phyloP scores from a whole-genome alignment of 2,888 invertebrate genomes.

The Tridacna gigas region DNA sequence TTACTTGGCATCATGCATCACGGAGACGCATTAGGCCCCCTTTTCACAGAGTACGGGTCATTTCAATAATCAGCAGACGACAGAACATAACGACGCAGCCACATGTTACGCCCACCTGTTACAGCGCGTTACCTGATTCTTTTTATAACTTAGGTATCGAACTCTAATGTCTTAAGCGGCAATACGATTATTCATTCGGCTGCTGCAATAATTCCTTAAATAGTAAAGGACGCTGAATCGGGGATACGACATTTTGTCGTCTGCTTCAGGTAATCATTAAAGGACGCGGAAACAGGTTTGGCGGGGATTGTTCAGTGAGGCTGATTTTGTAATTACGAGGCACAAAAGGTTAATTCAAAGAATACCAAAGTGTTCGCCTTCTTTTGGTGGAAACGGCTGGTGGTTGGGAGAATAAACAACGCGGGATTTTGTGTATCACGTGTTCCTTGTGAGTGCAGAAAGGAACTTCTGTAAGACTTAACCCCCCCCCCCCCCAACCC shows the following conservation, averaged over 20 bases:
- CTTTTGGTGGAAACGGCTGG: conserved; percentile 14
- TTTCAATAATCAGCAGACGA: no score
- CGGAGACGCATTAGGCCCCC: no score
- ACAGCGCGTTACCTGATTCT: conserved; percentile 1
- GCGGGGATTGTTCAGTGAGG: neutral
- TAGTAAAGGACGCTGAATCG: conserved; percentile 6
- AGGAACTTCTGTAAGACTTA: no score
- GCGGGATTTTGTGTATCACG: neutral
- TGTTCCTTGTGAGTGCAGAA: no score
- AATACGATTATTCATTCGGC: conserved; percentile 12
- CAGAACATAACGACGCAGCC: neutral
- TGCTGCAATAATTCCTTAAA: conserved; percentile 18
- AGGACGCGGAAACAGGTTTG: conserved; percentile 3
- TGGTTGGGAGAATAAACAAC: conserved; percentile 2
- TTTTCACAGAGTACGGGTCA: no score
- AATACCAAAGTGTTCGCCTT: neutral
- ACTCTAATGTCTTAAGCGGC: conserved; percentile 8
- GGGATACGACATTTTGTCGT: conserved; percentile 16
- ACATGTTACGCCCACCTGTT: conserved; percentile 20
- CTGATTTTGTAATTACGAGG: conserved; percentile 20
- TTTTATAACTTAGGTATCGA: conserved; percentile 1
- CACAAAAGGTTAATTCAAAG: conserved; percentile 26
- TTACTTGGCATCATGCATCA: no score
- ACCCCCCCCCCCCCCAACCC: no score
- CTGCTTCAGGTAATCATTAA: neutral